Percentiles rank a stretch among this genome's conserved stretches.
These are phyloP conservation scores for Belgica antarctica DNA, from an alignment of 2,888 invertebrate genomes.

Conservation along the genomic window DNA sequence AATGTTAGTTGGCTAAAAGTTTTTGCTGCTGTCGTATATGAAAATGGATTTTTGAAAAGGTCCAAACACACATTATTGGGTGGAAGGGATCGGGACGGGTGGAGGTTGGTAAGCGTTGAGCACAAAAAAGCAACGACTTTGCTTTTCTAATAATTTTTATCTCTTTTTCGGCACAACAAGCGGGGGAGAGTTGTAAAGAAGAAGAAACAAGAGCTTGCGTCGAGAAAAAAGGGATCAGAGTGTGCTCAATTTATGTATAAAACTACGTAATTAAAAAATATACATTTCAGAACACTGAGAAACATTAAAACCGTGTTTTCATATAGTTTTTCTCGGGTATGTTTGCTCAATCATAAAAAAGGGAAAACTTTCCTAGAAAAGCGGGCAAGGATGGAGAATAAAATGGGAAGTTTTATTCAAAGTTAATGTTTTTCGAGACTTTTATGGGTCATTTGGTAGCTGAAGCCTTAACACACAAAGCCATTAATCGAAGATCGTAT, in stretches of 20 bases:
- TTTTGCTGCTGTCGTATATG: background rate
- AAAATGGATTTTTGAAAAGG: conserved; percentile 34
- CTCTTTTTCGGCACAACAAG: background rate
- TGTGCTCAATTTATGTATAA: conserved; percentile 15
- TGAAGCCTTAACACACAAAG: too few relatives aligned
- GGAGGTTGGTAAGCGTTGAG: background rate
- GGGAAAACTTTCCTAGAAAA: background rate
- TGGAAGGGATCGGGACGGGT: background rate
- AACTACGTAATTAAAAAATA: conserved; percentile 30
- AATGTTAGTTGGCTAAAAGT: conserved; percentile 19
- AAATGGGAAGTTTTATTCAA: background rate
- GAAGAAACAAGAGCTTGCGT: background rate
- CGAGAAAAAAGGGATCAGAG: background rate
- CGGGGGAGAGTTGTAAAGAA: background rate
- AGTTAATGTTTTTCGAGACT: background rate
- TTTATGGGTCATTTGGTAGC: conserved; percentile 28
- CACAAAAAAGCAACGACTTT: conserved; percentile 25
- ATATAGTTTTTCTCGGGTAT: background rate
- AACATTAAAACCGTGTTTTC: conserved; percentile 1
- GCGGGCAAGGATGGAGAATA: background rate
- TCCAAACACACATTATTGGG: background rate
- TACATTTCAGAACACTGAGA: conserved; percentile 1
- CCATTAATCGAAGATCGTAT: too few relatives aligned
- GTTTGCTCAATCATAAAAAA: conserved; percentile 20
- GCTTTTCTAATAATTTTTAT: conserved; percentile 27